phyloP scores from a whole-genome alignment of 2,797 vertebrate species.

The Streptopelia turtur region DNA sequence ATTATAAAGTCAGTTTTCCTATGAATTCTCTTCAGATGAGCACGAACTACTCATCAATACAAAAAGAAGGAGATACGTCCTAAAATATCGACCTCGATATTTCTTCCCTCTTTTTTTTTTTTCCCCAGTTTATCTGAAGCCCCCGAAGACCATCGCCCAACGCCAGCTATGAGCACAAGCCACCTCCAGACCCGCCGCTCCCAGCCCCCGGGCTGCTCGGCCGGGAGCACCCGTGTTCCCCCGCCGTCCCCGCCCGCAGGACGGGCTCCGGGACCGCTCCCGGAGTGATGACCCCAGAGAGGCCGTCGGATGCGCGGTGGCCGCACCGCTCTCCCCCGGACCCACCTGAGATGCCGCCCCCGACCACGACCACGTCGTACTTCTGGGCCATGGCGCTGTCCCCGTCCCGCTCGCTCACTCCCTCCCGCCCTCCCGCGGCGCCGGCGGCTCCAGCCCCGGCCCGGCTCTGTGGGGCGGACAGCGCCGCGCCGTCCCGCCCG shows the following conservation, averaged over 20 bases:
- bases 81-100: rapidly evolving
- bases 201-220: background rate
- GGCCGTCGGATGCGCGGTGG: background rate
- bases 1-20: rapidly evolving
- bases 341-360: slow-evolving; percentile 63
- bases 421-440: background rate
- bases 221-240: too few species aligned
- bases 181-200: background rate
- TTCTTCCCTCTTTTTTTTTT: background rate
- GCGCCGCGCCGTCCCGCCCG: background rate
- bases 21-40: background rate
- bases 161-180: background rate
- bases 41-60: background rate
- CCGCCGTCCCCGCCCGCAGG: background rate
- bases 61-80: background rate
- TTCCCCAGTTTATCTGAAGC: background rate
- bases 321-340: rapidly evolving
- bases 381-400: background rate
- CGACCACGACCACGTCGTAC: slow-evolving; percentile 56
- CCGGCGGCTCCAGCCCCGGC: background rate
- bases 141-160: background rate
- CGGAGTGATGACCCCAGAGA: too few species aligned
- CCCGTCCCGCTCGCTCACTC: background rate
- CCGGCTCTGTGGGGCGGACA: background rate
- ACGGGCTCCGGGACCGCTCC: background rate